Conservation (phyloP, 2,113 vertebrate species). For the Orientallactaga bullata region DNA sequence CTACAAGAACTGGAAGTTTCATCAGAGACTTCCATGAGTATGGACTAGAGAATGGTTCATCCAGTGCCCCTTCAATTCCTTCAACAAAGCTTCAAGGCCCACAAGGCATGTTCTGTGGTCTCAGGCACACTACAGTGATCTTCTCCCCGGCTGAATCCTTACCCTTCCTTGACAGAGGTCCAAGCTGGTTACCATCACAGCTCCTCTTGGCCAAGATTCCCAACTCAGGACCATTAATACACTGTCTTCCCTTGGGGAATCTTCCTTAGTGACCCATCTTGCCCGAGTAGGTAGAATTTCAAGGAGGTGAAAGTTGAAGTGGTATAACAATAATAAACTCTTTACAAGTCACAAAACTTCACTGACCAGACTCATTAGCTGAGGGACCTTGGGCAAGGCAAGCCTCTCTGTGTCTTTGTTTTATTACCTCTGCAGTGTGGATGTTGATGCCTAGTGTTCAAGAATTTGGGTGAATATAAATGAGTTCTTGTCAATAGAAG, state of each 20-base stretch:
- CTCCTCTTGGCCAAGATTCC: constrained; percentile 31
- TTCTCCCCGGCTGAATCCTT: neutral
- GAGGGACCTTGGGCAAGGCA: neutral
- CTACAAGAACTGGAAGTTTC: neutral
- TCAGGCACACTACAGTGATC: rapidly evolving
- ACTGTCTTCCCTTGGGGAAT: neutral
- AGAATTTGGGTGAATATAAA: neutral
- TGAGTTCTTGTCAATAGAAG: neutral
- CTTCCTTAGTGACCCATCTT: neutral
- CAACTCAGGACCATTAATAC: neutral
- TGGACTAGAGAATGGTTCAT: neutral
- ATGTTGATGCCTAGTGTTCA: neutral
- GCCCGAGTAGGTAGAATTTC: constrained; percentile 7
- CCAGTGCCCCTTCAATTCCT: neutral
- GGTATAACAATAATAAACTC: neutral
- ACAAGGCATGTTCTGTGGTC: neutral
- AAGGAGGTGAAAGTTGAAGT: constrained; percentile 42
- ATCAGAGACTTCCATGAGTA: neutral
- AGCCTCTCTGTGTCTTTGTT: neutral
- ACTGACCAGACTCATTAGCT: constrained; percentile 3
- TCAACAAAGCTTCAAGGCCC: neutral
- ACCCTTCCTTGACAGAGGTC: neutral
- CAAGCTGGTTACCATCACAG: neutral
- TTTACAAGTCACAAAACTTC: constrained; percentile 29
- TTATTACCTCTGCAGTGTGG: neutral